These are phyloP conservation scores for Caenorhabditis doughertyi DNA, from an alignment of 2,888 invertebrate species.

Conservation along the genomic window DNA sequence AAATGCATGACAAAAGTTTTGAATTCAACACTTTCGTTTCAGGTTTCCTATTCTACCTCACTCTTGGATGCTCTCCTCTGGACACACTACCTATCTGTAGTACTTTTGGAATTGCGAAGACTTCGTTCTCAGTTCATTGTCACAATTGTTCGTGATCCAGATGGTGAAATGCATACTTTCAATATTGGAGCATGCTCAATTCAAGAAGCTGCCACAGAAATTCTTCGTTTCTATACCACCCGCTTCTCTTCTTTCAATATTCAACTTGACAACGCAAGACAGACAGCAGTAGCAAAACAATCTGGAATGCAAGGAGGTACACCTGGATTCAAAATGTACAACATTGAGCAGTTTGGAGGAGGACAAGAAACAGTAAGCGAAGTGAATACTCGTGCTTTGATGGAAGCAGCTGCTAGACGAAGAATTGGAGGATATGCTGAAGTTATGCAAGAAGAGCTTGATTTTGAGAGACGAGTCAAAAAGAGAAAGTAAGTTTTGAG, in stretches of 20 bases:
- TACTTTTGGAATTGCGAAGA: constrained; percentile 94
- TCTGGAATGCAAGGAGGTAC: constrained; percentile 61
- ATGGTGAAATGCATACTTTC: constrained; percentile 93
- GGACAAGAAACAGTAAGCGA: constrained; percentile 75
- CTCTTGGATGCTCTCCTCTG: constrained; percentile 91
- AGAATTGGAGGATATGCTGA: constrained; percentile 94
- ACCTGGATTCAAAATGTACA: constrained; percentile 92
- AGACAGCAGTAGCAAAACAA: constrained; percentile 59
- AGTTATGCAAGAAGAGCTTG: constrained; percentile 94
- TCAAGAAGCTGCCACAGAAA: constrained; percentile 95
- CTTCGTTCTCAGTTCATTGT: constrained; percentile 90
- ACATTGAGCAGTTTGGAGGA: constrained; percentile 88
- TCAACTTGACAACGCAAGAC: constrained; percentile 87
- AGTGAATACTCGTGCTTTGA: constrained; percentile 87
- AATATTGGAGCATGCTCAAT: constrained; percentile 90
- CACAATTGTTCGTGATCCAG: constrained; percentile 92
- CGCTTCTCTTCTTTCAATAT: constrained; percentile 98
- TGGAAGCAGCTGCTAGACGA: constrained; percentile 90
- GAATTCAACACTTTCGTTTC: constrained; percentile 81
- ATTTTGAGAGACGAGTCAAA: constrained; percentile 84
- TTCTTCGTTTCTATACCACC: constrained; percentile 94
- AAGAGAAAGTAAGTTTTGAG: constrained; percentile 75
- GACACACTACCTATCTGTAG: constrained; percentile 86
- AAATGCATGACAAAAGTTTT: not conserved
- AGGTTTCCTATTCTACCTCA: constrained; percentile 94